phyloP scores from a whole-genome alignment of 2,888 invertebrate genomes.

The Helleia helle region DNA sequence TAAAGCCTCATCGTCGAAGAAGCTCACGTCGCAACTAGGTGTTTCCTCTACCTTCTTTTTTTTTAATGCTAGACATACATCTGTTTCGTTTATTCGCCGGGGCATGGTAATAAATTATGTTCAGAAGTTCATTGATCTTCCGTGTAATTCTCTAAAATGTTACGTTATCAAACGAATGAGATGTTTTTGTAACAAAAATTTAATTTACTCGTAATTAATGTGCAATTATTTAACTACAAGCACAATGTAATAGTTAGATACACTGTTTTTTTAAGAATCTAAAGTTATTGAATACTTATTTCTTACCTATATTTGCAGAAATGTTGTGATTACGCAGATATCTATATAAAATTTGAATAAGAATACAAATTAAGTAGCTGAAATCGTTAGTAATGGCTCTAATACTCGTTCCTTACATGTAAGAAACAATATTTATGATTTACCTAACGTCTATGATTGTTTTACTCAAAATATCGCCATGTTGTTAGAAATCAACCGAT shows the following conservation, averaged over 20 bases:
- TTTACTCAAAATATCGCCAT: slow-evolving; percentile 41
- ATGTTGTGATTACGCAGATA: not conserved
- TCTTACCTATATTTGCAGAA: not conserved
- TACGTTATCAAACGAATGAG: not conserved
- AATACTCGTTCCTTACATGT: not conserved
- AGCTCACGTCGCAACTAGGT: slow-evolving; percentile 49
- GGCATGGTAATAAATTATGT: slow-evolving; percentile 36
- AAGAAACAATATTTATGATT: not conserved
- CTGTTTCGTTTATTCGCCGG: slow-evolving; percentile 43
- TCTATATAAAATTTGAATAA: not conserved
- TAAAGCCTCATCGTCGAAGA: slow-evolving; percentile 63
- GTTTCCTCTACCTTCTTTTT: slow-evolving; percentile 42
- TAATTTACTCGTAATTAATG: too few relatives aligned
- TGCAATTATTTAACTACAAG: too few relatives aligned
- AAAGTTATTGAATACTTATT: not conserved
- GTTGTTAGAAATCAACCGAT: slow-evolving; percentile 46
- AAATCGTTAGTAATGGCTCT: not conserved
- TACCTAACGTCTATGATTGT: slow-evolving; percentile 13
- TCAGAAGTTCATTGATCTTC: slow-evolving; percentile 20
- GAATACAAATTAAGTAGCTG: not conserved
- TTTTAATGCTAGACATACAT: slow-evolving; percentile 39
- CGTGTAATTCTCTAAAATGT: slow-evolving; percentile 8
- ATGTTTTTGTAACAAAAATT: not conserved
- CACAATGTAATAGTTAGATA: not conserved
- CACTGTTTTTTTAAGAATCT: not conserved